Percentiles rank a stretch among this genome's conserved stretches.
Evolutionary conservation across 2,113 vertebrate species (phyloP).

Genomic region (Balaeniceps rex): DNA sequence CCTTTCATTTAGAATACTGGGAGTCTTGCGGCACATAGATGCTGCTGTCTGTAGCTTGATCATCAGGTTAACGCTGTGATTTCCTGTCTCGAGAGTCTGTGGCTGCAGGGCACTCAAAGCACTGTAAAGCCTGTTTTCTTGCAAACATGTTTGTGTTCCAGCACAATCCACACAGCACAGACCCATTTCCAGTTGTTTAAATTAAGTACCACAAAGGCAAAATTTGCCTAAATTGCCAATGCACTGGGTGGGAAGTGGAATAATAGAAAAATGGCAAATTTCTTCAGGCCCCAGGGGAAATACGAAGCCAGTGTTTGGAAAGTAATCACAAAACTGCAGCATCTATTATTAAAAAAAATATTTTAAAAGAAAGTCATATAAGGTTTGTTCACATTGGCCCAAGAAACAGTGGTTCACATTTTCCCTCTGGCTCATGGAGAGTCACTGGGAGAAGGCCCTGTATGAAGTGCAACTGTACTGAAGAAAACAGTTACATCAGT

Average conservation of each 20-base stretch:
- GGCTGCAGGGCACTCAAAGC: neutral
- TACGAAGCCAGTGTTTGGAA: neutral
- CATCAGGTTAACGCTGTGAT: neutral
- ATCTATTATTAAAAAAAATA: neutral
- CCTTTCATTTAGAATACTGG: neutral
- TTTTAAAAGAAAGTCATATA: neutral
- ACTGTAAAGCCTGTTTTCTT: neutral
- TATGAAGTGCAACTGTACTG: neutral
- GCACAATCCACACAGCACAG: neutral
- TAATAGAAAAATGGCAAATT: neutral
- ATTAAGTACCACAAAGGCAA: neutral
- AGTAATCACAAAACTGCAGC: neutral
- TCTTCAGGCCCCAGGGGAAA: neutral
- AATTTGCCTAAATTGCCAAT: neutral
- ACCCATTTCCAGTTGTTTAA: neutral
- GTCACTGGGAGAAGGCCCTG: neutral
- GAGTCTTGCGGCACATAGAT: neutral
- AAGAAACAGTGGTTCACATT: neutral
- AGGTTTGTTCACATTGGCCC: neutral
- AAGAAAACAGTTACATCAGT: conserved; percentile 8
- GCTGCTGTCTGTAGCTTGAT: neutral
- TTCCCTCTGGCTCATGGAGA: neutral
- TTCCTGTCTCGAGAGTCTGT: neutral
- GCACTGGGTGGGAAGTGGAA: neutral
- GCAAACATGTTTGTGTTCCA: neutral